Conservation (phyloP, 1,140 invertebrate species). For the Lepidurus couesii region DNA sequence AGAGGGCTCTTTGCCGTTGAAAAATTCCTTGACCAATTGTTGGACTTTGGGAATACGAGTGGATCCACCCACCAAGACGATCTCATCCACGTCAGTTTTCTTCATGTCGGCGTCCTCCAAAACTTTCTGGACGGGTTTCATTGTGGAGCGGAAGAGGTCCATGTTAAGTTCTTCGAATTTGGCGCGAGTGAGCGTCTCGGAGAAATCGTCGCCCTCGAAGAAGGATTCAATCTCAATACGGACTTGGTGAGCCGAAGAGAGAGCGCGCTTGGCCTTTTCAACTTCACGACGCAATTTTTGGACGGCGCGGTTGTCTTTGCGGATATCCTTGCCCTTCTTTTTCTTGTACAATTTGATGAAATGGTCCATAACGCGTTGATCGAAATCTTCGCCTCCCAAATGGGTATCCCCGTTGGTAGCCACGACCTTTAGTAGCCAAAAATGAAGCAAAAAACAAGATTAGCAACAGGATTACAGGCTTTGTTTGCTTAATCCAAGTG, state of each 20-base stretch:
- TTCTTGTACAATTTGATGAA: slow-evolving; percentile 99
- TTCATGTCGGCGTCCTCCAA: slow-evolving; percentile 98
- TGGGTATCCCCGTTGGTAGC: slow-evolving; percentile 98
- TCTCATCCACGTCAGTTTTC: slow-evolving; percentile 97
- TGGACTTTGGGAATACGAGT: slow-evolving; percentile 99
- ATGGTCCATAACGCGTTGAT: slow-evolving; percentile 97
- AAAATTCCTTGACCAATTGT: slow-evolving; percentile 97
- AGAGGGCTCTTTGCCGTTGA: slow-evolving; percentile 95
- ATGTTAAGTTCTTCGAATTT: slow-evolving; percentile 99
- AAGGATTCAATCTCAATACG: slow-evolving; percentile 99
- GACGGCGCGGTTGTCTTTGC: slow-evolving; percentile 83
- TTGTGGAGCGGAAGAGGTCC: slow-evolving; percentile 95
- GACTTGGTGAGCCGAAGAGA: slow-evolving; percentile 92
- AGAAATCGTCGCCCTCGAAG: slow-evolving; percentile 98
- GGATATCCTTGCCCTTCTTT: slow-evolving; percentile 96
- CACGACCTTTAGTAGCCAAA: slow-evolving; percentile 69
- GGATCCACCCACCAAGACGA: slow-evolving; percentile 96
- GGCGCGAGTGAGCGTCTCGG: slow-evolving; percentile 95
- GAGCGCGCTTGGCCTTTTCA: slow-evolving; percentile 93
- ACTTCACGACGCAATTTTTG: slow-evolving; percentile 95
- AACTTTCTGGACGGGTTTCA: slow-evolving; percentile 98
- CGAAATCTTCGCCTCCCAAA: slow-evolving; percentile 97
- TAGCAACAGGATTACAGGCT: not conserved
- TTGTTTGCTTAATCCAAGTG: too few species aligned
- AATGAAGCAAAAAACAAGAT: not conserved